phyloP scores from a whole-genome alignment of 2,113 vertebrate genomes.

The Acanthisitta chloris region DNA sequence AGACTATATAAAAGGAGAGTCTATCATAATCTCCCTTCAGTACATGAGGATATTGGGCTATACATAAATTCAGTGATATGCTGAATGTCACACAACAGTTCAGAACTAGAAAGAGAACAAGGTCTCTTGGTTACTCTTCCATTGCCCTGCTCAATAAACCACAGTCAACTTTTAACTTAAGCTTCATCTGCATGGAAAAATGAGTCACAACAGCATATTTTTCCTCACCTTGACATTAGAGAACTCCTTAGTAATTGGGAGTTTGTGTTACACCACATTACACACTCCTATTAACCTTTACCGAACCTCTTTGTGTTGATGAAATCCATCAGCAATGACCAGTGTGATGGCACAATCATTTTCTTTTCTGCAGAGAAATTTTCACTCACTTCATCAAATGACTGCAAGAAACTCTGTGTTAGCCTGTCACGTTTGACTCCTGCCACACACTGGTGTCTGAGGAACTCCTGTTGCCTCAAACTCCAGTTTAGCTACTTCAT shows the following conservation, averaged over 20 bases:
- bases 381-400: not conserved
- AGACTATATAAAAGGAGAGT: not conserved
- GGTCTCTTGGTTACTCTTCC: not conserved
- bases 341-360: not conserved
- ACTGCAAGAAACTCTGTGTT: not conserved
- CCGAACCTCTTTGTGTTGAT: constrained; percentile 27
- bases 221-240: constrained; percentile 35
- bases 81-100: not conserved
- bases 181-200: not conserved
- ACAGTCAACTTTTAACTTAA: not conserved
- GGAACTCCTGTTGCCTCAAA: not conserved
- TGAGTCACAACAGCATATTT: not conserved
- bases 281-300: constrained; percentile 60
- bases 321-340: constrained; percentile 44
- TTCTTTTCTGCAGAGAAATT: not conserved
- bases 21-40: not conserved
- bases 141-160: not conserved
- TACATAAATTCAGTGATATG: not conserved
- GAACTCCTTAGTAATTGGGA: constrained; percentile 5
- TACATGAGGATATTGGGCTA: not conserved
- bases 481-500: not conserved
- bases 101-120: not conserved
- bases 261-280: constrained; percentile 62
- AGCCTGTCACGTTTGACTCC: not conserved
- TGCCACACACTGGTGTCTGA: not conserved